Base-by-base conservation (phyloP, 2,113 vertebrate species). In the Colius striatus region DNA sequence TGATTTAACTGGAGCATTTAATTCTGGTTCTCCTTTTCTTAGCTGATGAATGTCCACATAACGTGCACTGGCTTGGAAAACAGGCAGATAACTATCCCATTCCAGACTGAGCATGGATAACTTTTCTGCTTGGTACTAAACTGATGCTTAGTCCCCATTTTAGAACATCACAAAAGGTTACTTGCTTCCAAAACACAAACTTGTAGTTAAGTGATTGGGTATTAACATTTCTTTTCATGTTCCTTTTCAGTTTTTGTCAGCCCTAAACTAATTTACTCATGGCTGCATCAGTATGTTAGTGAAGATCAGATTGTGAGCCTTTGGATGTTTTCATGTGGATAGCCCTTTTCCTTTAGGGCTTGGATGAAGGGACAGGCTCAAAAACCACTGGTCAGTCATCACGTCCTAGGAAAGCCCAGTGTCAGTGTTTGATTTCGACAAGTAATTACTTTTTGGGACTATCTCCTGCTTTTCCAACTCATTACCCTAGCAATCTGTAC, bases 1-100 rank as follows among this genome's bases (percentile, higher is more conserved):
- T 7, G 10, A 84, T 97, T 94, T 94, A 93, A 92, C 79, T 96
- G 89, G 84, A 77, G 72, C 92, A 77, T 86, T 96, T 94, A 93
- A 94, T 96, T 95, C 72, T 94, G 55, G n/a, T 90, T 73, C 73
- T 93, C 48, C 61, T 94, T 94, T 80, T 86, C 88, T 74, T 91
- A 90, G 88, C 68, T 93, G 92, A 92, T 84, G 72, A 92, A 92
- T 88, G 92, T 94, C 95, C 93, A 58, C 85, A 75, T 94, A 93
- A 90, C 90, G 68, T 90, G 73, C 90, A 78, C 53, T 92, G 58
- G 68, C 68, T 93, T 95, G 92, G 92, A 93, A 96, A 95, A 94
- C 73, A 77, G 68, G 57, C 72, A 94, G 60, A 88, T 93, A 94
- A 86, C 72, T 88, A 78, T 79, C 86, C 67, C 34, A 29, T 90